Evolutionary conservation across 2,888 invertebrate species (phyloP).

Genomic region (Coleophora deauratella): DNA sequence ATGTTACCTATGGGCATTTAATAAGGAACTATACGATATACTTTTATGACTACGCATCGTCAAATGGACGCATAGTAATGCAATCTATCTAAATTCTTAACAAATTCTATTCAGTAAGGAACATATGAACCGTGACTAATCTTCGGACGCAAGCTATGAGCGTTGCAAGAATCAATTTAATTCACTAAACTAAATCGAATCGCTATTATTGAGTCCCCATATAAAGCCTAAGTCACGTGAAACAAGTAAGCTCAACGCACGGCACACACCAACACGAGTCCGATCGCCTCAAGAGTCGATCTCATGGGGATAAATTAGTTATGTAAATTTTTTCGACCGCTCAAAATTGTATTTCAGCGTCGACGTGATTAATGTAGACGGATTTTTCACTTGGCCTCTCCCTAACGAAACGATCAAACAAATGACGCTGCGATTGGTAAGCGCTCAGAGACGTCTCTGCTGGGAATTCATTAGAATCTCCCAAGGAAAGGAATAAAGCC

Average conservation of each 20-base stretch:
- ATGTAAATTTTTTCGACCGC: constrained; percentile 66
- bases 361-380: constrained; percentile 64
- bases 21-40: too few species aligned
- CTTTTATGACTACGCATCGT: too few species aligned
- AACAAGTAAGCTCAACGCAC: constrained; percentile 29
- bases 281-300: constrained; percentile 24
- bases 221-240: constrained; percentile 20
- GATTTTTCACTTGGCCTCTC: constrained; percentile 62
- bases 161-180: too few species aligned
- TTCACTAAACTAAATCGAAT: neutral
- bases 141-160: too few species aligned
- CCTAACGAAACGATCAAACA: constrained; percentile 59
- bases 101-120: too few species aligned
- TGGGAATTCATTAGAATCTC: constrained; percentile 56
- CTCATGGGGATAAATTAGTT: constrained; percentile 67
- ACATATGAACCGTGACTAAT: too few species aligned
- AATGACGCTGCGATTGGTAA: constrained; percentile 57
- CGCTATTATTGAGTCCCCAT: too few species aligned
- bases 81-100: too few species aligned
- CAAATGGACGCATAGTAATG: too few species aligned
- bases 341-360: constrained; percentile 65
- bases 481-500: constrained; percentile 29
- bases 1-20: too few species aligned
- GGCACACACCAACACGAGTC: constrained; percentile 39
- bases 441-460: constrained; percentile 32